These are phyloP conservation scores for Echinarachnius parma DNA, from an alignment of 53 echinoderm and acorn worm species.

Conservation along the genomic window DNA sequence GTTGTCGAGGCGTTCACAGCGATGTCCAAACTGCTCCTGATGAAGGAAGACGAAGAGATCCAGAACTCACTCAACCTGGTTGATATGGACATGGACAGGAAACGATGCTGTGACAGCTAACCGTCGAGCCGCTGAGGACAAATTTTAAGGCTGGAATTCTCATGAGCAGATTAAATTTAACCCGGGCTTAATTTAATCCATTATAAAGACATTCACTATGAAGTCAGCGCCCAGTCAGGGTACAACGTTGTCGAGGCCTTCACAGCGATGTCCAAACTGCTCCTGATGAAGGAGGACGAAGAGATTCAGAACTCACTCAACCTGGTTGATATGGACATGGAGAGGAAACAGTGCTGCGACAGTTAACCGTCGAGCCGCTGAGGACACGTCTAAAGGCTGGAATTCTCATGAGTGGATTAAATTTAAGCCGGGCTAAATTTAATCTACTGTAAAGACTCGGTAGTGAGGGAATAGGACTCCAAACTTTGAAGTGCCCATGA, in stretches of 20 bases:
- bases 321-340: constrained; percentile 9
- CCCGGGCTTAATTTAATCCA: too few relatives aligned
- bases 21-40: constrained; percentile 63
- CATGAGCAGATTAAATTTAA: too few relatives aligned
- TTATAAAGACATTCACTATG: too few relatives aligned
- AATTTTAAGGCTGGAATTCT: too few relatives aligned
- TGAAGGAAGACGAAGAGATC: constrained; percentile 85
- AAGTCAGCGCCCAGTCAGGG: constrained; percentile 85
- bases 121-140: too few relatives aligned
- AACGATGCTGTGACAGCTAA: constrained; percentile 26
- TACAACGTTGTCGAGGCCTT: constrained; percentile 65
- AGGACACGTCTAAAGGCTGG: too few relatives aligned
- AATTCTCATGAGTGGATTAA: too few relatives aligned
- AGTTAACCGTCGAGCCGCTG: too few relatives aligned
- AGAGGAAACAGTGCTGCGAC: constrained; percentile 8
- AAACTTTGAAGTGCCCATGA: too few relatives aligned
- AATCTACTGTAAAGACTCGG: too few relatives aligned
- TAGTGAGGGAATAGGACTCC: too few relatives aligned
- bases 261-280: constrained; percentile 55
- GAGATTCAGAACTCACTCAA: constrained; percentile 89
- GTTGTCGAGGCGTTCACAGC: constrained; percentile 60
- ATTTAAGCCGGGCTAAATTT: too few relatives aligned
- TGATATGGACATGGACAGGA: neutral
- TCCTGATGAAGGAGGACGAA: constrained; percentile 77
- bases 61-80: constrained; percentile 74